Evolutionary conservation across 2,888 invertebrate genomes (phyloP), one percentile per base, ranked within the genome.

Genomic region (Pasiphila rectangulata): DNA sequence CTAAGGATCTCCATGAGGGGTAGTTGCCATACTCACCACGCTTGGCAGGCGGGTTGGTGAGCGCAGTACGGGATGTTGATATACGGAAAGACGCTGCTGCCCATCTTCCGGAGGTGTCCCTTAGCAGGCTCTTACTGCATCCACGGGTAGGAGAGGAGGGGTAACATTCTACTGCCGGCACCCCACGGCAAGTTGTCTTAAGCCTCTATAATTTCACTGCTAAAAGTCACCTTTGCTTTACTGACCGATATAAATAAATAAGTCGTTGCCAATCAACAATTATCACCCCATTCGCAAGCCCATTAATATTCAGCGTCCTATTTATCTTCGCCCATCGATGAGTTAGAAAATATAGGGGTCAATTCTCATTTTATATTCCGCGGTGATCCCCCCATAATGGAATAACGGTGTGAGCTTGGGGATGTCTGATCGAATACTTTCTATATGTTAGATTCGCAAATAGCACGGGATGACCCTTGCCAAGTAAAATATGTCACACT

Each of bases 381-480:
- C 69, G 69, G 59, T 49, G 37, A 25, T 69, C 75, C 65, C 70
- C 70, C 70, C 67, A 68, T 85, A 86, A 87, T 86, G 86, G 86
- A 84, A 86, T 83, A 85, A 77, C 79, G 83, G 61, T 84, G 86
- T 83, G 85, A 75, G 64, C 67, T 63, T 61, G 64, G 66, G 70
- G 65, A 63, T 66, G 70, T 67, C 67, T 69, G 73, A 80, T 84
- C 78, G 76, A 82, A 82, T 78, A 59, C 41, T 61, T 58, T 62
- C 63, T 71, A 78, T 83, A 81, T 82, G 83, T 85, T 84, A 85
- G 83, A 81, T 79, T 74, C 69, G 79, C 72, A 83, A 85, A 84
- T 82, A 79, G 78, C 73, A 68, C 69, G 69, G 74, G 79, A 79
- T 79, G 66, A 81, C 82, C 84, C 83, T 79, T 79, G 79, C 82